Percentiles rank a stretch among this genome's conserved stretches.
phyloP scores from a whole-genome alignment of 2,113 vertebrate species.

The Albula glossodonta region DNA sequence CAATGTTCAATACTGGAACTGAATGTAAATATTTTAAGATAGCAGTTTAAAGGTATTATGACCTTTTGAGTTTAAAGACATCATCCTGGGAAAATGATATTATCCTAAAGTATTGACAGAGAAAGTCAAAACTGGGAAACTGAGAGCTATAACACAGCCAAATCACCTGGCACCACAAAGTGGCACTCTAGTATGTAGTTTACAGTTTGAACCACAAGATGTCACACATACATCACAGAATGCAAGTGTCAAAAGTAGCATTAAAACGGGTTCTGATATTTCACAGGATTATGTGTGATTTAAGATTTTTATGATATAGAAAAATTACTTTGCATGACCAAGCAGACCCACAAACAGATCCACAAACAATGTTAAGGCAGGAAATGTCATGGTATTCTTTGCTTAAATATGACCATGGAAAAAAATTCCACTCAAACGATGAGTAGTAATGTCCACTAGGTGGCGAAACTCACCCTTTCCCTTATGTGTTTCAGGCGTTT shows the following conservation, averaged over 20 bases:
- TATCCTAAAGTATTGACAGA: not conserved
- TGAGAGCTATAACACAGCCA: not conserved
- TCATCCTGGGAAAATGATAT: no score
- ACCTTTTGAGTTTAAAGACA: no score
- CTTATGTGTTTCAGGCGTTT: not conserved
- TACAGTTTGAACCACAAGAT: not conserved
- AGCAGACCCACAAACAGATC: not conserved
- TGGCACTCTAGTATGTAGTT: not conserved
- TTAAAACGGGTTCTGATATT: no score
- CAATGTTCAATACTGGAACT: no score
- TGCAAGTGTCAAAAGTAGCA: not conserved
- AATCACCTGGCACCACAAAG: not conserved
- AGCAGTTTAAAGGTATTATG: no score
- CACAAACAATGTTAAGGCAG: not conserved
- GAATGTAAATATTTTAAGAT: no score
- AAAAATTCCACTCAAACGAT: not conserved
- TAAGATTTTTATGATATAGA: no score
- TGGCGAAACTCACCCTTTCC: not conserved
- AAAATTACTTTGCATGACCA: no score
- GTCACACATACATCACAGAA: not conserved
- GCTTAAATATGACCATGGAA: not conserved
- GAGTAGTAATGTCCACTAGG: not conserved
- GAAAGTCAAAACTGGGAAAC: not conserved
- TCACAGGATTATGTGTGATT: no score
- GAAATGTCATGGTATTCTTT: not conserved